Evolutionary conservation across 2,888 invertebrate species (phyloP).

Genomic region (Stictocephala bisonia): DNA sequence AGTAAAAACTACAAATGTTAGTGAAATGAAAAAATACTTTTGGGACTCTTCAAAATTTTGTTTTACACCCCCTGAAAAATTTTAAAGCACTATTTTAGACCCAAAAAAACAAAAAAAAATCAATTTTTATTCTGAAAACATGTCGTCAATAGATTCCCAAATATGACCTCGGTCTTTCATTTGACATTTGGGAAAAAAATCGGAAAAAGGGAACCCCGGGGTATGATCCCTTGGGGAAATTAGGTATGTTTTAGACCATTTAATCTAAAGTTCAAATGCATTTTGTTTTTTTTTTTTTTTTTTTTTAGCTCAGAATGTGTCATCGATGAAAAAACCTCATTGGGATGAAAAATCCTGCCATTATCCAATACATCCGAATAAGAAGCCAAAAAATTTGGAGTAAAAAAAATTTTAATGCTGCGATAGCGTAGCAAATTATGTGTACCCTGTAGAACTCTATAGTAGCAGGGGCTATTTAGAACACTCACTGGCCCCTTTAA

Average conservation of each 20-base stretch:
- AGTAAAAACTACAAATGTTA: no score
- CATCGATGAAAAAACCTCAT: slow-evolving; percentile 23
- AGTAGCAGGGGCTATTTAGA: not conserved
- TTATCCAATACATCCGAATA: slow-evolving; percentile 28
- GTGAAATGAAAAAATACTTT: slow-evolving; percentile 15
- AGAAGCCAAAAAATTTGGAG: slow-evolving; percentile 1
- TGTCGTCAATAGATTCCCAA: not conserved
- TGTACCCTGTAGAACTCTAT: not conserved
- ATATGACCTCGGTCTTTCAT: not conserved
- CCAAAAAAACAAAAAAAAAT: not conserved
- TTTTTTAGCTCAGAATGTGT: not conserved
- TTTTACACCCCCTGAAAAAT: not conserved
- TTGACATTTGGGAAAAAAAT: not conserved
- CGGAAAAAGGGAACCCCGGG: not conserved
- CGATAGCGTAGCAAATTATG: slow-evolving; percentile 10
- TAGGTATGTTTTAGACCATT: not conserved
- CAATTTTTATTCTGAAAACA: not conserved
- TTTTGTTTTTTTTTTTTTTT: no score
- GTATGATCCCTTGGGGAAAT: slow-evolving; percentile 24
- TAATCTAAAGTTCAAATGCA: not conserved
- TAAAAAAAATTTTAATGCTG: slow-evolving; percentile 11
- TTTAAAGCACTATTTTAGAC: not conserved
- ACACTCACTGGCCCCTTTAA: not conserved
- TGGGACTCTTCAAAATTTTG: not conserved
- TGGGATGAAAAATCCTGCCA: slow-evolving; percentile 6